These are phyloP conservation scores for Ceramica pisi DNA, from an alignment of 2,888 invertebrate genomes.

Conservation along the genomic window DNA sequence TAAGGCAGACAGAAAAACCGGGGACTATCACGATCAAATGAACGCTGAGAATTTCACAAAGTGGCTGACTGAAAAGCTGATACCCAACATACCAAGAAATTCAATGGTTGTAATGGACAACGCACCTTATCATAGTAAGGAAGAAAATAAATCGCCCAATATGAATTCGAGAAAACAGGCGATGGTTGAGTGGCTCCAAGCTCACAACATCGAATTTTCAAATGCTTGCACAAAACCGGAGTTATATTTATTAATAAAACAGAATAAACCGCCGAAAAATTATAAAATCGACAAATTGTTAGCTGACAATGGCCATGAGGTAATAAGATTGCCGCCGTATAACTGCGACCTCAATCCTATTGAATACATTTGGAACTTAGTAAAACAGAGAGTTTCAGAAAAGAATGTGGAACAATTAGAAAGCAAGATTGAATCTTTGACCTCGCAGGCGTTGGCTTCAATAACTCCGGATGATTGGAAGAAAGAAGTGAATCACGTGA, in stretches of 20 bases:
- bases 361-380: constrained; percentile 5
- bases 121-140: too few relatives aligned
- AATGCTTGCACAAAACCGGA: not conserved
- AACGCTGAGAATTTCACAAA: not conserved
- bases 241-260: not conserved
- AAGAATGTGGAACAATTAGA: too few relatives aligned
- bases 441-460: too few relatives aligned
- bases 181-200: constrained; percentile 1
- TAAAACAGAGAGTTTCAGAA: too few relatives aligned
- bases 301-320: constrained; percentile 2
- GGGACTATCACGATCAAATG: constrained; percentile 1
- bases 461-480: too few relatives aligned
- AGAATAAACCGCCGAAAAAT: constrained; percentile 1
- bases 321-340: not conserved
- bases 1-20: not conserved
- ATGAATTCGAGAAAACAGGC: not conserved
- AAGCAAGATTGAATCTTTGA: too few relatives aligned
- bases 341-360: constrained; percentile 2
- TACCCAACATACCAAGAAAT: not conserved
- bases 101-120: not conserved
- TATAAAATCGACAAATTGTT: constrained; percentile 1
- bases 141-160: too few relatives aligned
- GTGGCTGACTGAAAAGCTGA: not conserved
- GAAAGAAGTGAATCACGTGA: too few relatives aligned
- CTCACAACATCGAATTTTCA: not conserved